Base-by-base conservation (phyloP, 2,888 invertebrate species). In the Epirrita christyi region DNA sequence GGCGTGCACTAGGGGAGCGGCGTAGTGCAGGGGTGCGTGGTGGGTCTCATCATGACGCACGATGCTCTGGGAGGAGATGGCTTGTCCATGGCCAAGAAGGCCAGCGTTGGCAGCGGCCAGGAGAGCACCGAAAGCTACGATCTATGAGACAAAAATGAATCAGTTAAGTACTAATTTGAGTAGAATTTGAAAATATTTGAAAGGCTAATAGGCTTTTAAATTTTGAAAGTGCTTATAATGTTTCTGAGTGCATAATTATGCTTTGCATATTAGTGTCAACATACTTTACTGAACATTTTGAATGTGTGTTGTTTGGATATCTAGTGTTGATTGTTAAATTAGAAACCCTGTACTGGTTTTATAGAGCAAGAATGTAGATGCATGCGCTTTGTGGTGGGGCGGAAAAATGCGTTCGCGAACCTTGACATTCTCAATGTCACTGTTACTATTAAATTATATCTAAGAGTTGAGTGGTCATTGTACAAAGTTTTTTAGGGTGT, bases 61-160 rank as follows among this genome's bases (percentile, higher is more conserved):
- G 60, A 86, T 83, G 74, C 80, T 84, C 58, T 86, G 86, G 46
- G 81, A 83, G 9, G 87, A 87, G 45, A 83, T 77, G 51, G 85
- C 85, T 60, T 80, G 81, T 2, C 82, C 83, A 43, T 77, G 75
- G 38, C 78, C 80, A 36, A 71, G 82, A 36, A 90, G 75, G 34
- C 93, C 92, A 42, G 93, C 93, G 66, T 81, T 88, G 60, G 89
- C 87, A n/a, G 92, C 79, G 29, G 85, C 83, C 78, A 93, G 64
- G 53, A 92, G 63, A 45, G 81, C 83, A 58, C 84, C 75, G 61
- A 93, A 71, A 55, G 86, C 80, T 68, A 92, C 62, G 63, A 90
- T 85, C 92, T 93, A 1, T 0, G 27, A 53, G 36, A 41, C 8
- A 41, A 28, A 28, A 32, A 1, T 45, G 21, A 0, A n/a, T 32